Conservation (phyloP, 2,888 invertebrate species). For the Liposcelis brunnea region DNA sequence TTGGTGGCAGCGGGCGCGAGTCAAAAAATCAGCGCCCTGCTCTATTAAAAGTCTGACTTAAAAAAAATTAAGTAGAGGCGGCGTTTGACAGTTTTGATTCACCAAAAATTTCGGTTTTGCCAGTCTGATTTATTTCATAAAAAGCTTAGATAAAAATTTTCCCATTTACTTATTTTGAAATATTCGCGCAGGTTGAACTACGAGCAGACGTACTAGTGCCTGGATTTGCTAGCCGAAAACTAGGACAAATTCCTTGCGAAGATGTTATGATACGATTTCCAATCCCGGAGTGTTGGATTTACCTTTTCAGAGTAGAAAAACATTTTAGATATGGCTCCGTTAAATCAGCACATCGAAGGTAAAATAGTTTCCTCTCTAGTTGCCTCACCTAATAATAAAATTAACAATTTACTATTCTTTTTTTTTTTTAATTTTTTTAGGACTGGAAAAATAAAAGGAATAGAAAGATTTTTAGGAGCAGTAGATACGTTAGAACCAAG, state of each 20-base stretch:
- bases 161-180: not conserved
- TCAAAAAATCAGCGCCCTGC: too few relatives aligned
- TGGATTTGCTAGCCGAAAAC: conserved; percentile 86
- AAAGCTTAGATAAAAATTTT: too few relatives aligned
- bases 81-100: too few relatives aligned
- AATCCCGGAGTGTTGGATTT: conserved; percentile 99
- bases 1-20: too few relatives aligned
- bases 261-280: conserved; percentile 93
- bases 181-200: conserved; percentile 57
- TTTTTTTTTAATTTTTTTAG: conserved; percentile 21
- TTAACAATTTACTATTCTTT: not conserved
- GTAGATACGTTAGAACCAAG: conserved; percentile 82
- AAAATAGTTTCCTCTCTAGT: too few relatives aligned
- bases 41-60: too few relatives aligned
- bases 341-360: conserved; percentile 70
- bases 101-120: too few relatives aligned
- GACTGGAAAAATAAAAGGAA: conserved; percentile 83
- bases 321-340: conserved; percentile 96
- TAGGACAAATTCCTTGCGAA: conserved; percentile 93
- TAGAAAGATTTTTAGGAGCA: conserved; percentile 78
- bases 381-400: not conserved
- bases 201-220: conserved; percentile 91
- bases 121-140: too few relatives aligned
- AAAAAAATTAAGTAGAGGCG: too few relatives aligned
- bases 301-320: conserved; percentile 94